Conservation (phyloP, 2,113 vertebrate species). For the Malurus cyaneus region DNA sequence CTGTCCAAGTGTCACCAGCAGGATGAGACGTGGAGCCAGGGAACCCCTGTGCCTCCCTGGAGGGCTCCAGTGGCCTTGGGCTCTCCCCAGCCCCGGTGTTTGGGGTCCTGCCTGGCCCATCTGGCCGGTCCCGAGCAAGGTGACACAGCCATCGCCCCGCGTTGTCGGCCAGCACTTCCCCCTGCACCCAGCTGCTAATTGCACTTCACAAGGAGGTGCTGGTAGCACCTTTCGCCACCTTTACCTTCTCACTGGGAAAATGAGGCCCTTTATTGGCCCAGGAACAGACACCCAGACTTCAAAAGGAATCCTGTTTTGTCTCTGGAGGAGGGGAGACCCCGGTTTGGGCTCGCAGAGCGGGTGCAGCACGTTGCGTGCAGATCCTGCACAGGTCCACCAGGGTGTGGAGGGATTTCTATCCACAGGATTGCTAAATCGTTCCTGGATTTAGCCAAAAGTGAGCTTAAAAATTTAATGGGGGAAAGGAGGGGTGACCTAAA, state of each 20-base stretch:
- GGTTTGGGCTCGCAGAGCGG: not conserved
- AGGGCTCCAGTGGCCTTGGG: slow-evolving; percentile 73
- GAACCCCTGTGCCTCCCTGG: slow-evolving; percentile 70
- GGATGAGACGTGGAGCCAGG: slow-evolving; percentile 77
- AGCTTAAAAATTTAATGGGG: not conserved
- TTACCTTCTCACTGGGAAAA: slow-evolving; percentile 50
- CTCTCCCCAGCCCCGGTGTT: slow-evolving; percentile 47
- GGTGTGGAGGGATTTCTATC: fast-evolving
- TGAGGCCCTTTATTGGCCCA: slow-evolving; percentile 49
- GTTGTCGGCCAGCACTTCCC: slow-evolving; percentile 26
- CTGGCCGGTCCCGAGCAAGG: slow-evolving; percentile 70
- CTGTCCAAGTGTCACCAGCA: slow-evolving; percentile 18
- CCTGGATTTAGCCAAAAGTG: not conserved
- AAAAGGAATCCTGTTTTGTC: slow-evolving; percentile 39
- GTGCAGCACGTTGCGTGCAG: not conserved
- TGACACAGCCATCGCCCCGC: slow-evolving; percentile 33
- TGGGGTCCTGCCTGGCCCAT: slow-evolving; percentile 27
- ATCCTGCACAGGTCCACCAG: not conserved
- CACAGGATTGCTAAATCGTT: not conserved
- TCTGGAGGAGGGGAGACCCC: not conserved
- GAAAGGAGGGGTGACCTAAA: fast-evolving
- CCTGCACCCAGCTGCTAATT: slow-evolving; percentile 65
- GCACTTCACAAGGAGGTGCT: slow-evolving; percentile 50
- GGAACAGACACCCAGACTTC: slow-evolving; percentile 48
- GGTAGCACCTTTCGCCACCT: slow-evolving; percentile 37